A percentile compares a stretch with the other conserved stretches of the same genome.
These are phyloP conservation scores for Apamea crenata DNA, from an alignment of 2,888 invertebrate species.

Conservation along the genomic window DNA sequence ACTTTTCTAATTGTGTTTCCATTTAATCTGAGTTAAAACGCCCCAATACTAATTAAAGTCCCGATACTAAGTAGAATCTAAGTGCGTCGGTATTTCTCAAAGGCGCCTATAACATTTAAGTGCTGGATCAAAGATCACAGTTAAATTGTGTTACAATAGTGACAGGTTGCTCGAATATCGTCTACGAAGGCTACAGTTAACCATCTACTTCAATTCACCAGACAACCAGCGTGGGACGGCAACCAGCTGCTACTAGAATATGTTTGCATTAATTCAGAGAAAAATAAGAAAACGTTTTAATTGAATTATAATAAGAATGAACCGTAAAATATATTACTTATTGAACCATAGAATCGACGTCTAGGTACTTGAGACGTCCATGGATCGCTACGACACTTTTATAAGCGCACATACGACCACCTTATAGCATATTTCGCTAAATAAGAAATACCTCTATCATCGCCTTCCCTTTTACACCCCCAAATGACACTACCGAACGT, in stretches of 20 bases:
- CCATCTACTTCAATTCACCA: slow-evolving; percentile 38
- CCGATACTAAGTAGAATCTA: background rate
- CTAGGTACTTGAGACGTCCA: slow-evolving; percentile 43
- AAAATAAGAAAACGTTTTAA: slow-evolving; percentile 21
- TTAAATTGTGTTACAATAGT: slow-evolving; percentile 35
- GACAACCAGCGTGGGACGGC: slow-evolving; percentile 40
- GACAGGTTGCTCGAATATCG: slow-evolving; percentile 33
- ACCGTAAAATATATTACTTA: slow-evolving; percentile 39
- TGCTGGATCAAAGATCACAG: slow-evolving; percentile 52
- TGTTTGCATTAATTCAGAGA: slow-evolving; percentile 13
- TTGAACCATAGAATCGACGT: slow-evolving; percentile 38
- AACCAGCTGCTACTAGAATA: slow-evolving; percentile 32
- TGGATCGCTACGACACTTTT: slow-evolving; percentile 60
- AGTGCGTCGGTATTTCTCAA: slow-evolving; percentile 31
- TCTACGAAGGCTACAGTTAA: slow-evolving; percentile 14
- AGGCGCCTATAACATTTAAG: slow-evolving; percentile 46
- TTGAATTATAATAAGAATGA: slow-evolving; percentile 46
- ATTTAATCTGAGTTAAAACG: background rate
- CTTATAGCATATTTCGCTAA: slow-evolving; percentile 76
- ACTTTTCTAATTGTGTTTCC: background rate
- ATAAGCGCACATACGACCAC: slow-evolving; percentile 64
- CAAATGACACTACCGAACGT: slow-evolving; percentile 71
- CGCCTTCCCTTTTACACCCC: slow-evolving; percentile 74
- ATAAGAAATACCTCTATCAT: slow-evolving; percentile 83
- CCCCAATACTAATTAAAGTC: slow-evolving; percentile 8